Evolutionary conservation across 1,140 invertebrate species (phyloP), one percentile per base, ranked within the genome.

Genomic region (Neuroterus valhalla): DNA sequence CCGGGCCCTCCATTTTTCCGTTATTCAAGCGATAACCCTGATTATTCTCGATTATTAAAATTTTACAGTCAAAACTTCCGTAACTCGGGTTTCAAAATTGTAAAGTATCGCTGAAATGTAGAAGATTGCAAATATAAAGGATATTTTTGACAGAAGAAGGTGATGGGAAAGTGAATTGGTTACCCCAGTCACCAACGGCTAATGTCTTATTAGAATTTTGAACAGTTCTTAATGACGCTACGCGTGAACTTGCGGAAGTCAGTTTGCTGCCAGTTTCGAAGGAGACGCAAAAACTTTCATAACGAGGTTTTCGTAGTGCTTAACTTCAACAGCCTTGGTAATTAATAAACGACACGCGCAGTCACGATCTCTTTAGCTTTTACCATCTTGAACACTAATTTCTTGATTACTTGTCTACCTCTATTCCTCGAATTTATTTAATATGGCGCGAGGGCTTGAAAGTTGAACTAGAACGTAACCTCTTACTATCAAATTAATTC

Each of bases 331-430:
- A 17, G 55, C 23, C n/a, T 26, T n/a, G 19, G 38, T 62, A 71
- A 71, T 71, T 71, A 62, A 71, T 71, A 71, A 62, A 43, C 42
- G 46, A 50, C 68, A 50, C 45, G 21, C 48, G 38, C 43, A 66
- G 50, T 55, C 15, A 38, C 26, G 19, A 48, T 71, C 10, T 21
- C 46, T 12, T 14, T 68, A 6, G 26, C 66, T 67, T 14, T 23
- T 68, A 31, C 31, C 19, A 14, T 38, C 66, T 68, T 42, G 66
- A 68, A 38, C 19, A 19, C 42, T 3, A 19, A 70, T 52, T 50
- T 42, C 46, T 69, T 70, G 45, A 70, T 70, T 70, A 71, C 70
- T 71, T 52, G 5, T 23, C 4, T 55, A 48, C 26, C 70, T 62
- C 21, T 62, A 8, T 44, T 52, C 15, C 46, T 17, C 44, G 19